Conservation (phyloP, 2,797 vertebrate species). For the Leptodactylus fallax region DNA sequence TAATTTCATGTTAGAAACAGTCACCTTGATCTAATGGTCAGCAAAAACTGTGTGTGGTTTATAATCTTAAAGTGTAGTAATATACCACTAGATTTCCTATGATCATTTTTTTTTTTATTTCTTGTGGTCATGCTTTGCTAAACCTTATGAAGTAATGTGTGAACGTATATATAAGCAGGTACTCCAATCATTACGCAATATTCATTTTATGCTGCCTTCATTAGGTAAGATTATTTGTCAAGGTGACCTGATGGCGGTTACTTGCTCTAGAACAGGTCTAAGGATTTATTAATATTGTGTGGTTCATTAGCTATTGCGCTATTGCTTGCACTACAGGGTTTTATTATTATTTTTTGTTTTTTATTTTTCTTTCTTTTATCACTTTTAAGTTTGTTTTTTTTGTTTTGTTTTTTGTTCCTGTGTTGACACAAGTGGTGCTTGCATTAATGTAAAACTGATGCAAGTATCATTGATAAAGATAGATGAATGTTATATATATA, state of each 20-base stretch:
- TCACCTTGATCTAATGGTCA: not conserved
- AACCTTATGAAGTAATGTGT: not conserved
- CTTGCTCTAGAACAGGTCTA: not conserved
- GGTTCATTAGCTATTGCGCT: slow-evolving; percentile 4
- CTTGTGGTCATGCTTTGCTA: too few species aligned
- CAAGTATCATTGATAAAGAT: too few species aligned
- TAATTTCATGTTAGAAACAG: not conserved
- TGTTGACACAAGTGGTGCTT: too few species aligned
- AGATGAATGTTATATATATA: too few species aligned
- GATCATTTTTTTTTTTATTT: too few species aligned
- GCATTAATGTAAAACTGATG: too few species aligned
- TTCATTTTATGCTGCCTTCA: not conserved
- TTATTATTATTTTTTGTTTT: not conserved
- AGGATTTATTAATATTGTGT: not conserved
- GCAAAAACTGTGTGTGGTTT: not conserved
- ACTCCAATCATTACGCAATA: not conserved
- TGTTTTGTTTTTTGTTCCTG: too few species aligned
- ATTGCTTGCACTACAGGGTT: not conserved
- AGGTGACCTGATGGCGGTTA: too few species aligned
- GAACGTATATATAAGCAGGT: not conserved
- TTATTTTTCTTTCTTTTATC: not conserved
- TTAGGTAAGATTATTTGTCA: too few species aligned
- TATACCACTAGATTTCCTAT: too few species aligned
- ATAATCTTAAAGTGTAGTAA: too few species aligned
- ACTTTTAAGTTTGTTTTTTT: too few species aligned